phyloP scores from a whole-genome alignment of 1,140 invertebrate genomes.

The Drosophila ironensis region DNA sequence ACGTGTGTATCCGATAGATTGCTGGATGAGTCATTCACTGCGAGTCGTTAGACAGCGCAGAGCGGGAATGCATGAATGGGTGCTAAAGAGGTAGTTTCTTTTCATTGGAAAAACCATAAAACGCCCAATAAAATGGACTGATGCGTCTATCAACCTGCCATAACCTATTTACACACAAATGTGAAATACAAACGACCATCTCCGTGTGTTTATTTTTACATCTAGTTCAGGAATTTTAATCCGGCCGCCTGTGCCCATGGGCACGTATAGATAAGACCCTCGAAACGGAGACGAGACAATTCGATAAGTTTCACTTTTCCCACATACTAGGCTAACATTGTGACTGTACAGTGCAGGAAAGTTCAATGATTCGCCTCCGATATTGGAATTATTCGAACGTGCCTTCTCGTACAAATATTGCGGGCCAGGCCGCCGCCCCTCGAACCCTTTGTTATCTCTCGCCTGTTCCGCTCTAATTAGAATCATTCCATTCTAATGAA shows the following conservation, averaged over 20 bases:
- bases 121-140: too few relatives aligned
- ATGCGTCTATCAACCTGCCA: too few relatives aligned
- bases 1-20: too few relatives aligned
- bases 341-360: not conserved
- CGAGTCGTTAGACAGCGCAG: too few relatives aligned
- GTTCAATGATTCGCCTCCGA: slow-evolving; percentile 7
- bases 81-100: too few relatives aligned
- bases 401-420: slow-evolving; percentile 22
- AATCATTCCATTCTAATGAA: slow-evolving; percentile 43
- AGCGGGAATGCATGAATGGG: too few relatives aligned
- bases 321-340: too few relatives aligned
- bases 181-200: too few relatives aligned
- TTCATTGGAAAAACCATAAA: too few relatives aligned
- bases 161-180: too few relatives aligned
- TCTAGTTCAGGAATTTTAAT: not conserved
- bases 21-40: too few relatives aligned
- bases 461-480: slow-evolving; percentile 19
- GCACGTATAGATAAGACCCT: not conserved
- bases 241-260: not conserved
- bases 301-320: slow-evolving; percentile 3
- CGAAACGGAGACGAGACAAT: not conserved
- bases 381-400: slow-evolving; percentile 12
- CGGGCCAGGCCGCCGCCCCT: not conserved
- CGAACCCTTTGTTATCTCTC: slow-evolving; percentile 14
- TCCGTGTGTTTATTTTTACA: too few relatives aligned